Base-by-base conservation (phyloP, 1,140 invertebrate genomes). In the Idris sp. region DNA sequence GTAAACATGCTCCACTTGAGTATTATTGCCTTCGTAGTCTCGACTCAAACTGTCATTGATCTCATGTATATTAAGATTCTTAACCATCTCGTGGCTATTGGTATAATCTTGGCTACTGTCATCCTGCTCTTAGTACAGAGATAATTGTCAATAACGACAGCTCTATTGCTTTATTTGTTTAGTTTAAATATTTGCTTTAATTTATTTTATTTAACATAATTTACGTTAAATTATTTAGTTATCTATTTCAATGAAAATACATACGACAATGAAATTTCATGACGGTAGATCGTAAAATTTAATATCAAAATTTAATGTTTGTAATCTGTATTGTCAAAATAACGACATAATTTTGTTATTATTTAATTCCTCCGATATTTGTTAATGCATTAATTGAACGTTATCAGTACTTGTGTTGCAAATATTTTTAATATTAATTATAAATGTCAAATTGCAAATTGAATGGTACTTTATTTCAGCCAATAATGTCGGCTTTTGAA, bases 1-100 rank as follows among this genome's bases (percentile, higher is more conserved):
- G 62, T 67, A 67, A 67, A 67, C 62, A 67, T 48, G 62, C 62
- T 67, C 61, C 36, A 65, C 30, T 65, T 54, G 48, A 54, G 49
- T 54, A 65, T 65, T 65, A 65, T 65, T 65, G 49, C 61, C 49
- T 65, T 38, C 40, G 40, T 36, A 53, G 49, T 65, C 19, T 30
- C 38, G 11, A 18, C 48, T 53, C n/a, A 31, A 19, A 8, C 48
- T 53, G 38, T 61, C 48, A 11, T 36, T 53, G 59, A 64, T 64
- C 40, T 53, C 40, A 41, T 53, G 59, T 64, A 44, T 64, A 64
- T 64, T 64, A 64, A 36, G 26, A 44, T 44, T 64, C 59, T 53
- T 53, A 64, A 64, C 35, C 46, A 53, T 64, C 28, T 19, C 30
- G 44, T 14, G 30, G 18, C 28, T n/a, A 30, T 11, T 14, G 14